phyloP scores from a whole-genome alignment of 1,140 invertebrate species.

The Drosophila suzukii region DNA sequence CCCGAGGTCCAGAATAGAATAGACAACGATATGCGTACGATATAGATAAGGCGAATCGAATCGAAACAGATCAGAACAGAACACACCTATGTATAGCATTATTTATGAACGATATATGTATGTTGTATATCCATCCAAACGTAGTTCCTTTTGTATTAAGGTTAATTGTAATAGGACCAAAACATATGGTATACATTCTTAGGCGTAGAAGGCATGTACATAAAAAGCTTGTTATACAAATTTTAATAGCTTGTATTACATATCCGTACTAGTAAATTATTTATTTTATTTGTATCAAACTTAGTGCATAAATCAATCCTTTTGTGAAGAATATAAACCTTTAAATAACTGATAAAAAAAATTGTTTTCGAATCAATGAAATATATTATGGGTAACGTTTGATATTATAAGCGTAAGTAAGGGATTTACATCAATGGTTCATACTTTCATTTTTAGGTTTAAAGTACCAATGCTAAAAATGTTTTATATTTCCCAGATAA shows the following conservation, averaged over 20 bases:
- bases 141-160: slow-evolving; percentile 73
- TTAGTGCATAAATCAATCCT: slow-evolving; percentile 32
- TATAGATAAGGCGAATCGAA: slow-evolving; percentile 22
- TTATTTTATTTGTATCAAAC: slow-evolving; percentile 54
- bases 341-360: slow-evolving; percentile 24
- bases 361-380: not conserved
- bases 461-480: not conserved
- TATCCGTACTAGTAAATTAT: slow-evolving; percentile 51
- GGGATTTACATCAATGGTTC: not conserved
- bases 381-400: not conserved
- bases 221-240: slow-evolving; percentile 45
- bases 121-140: slow-evolving; percentile 57
- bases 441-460: no score
- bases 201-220: slow-evolving; percentile 51
- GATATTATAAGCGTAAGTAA: not conserved
- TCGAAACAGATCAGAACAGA: not conserved
- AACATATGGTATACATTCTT: slow-evolving; percentile 39
- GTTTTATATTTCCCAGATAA: no score
- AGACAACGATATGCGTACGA: slow-evolving; percentile 74
- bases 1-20: slow-evolving; percentile 73
- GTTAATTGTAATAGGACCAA: slow-evolving; percentile 52
- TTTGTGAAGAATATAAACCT: slow-evolving; percentile 53
- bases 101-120: slow-evolving; percentile 34
- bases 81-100: slow-evolving; percentile 29
- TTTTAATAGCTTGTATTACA: slow-evolving; percentile 41